Base-by-base conservation (phyloP, 2,888 invertebrate species). In the Dynastes hyllus region DNA sequence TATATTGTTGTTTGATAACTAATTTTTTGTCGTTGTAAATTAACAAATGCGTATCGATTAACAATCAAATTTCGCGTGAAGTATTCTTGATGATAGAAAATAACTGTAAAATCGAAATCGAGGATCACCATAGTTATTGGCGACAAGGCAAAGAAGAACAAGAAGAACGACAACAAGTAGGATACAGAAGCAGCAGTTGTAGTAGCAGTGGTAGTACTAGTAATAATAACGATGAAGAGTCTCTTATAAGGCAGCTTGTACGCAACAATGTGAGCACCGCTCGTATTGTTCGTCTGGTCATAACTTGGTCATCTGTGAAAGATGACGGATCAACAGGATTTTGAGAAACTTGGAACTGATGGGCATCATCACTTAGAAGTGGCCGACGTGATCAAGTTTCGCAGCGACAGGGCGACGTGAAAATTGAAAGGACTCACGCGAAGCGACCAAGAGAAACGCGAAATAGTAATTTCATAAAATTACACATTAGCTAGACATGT, bases 401-500 rank as follows among this genome's bases (percentile, higher is more conserved):
- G 83, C 83, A 83, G 84, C 80, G 83, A 84, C 81, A 83, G 84
- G 83, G 84, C 85, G 84, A 86, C 87, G 85, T 86, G 85, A 86
- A 83, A 81, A 75, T 78, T 80, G 81, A 79, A 80, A 80, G 83
- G 83, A 83, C 83, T 80, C 82, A 82, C 81, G 81, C 80, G 79
- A 53, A 79, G 79, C 80, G 79, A 79, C 65, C 80, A 76, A 65
- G 40, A 78, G 70, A 78, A 78, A 80, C 77, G 40, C 65, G 65
- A 58, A 69, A 51, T 69, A 69, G 27, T 32, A 29, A 16, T 22
- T 69, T 69, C 27, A 51, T 13, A 69, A 69, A 51, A 69, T 51
- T 45, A 84, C 81, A 79, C 81, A 80, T 79, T 79, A 81, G 81
- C 82, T 85, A 88, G 88, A 88, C 88, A 89, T 89, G 89, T 88